Evolutionary conservation across 2,113 vertebrate genomes (phyloP).

Genomic region (Prolemur simus): DNA sequence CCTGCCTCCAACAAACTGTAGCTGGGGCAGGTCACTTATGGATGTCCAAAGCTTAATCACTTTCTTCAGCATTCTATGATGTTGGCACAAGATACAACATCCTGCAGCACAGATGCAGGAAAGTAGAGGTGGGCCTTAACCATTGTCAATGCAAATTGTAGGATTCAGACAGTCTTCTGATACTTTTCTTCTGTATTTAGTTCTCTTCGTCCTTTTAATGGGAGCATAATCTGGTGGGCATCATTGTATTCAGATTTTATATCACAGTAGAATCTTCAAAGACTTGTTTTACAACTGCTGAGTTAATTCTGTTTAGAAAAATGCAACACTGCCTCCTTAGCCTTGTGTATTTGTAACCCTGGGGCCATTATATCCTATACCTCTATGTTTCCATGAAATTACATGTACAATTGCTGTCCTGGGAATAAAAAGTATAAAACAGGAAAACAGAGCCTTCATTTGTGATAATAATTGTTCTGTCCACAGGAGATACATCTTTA

Average conservation of each 20-base stretch:
- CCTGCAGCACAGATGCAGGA: background rate
- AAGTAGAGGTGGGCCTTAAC: background rate
- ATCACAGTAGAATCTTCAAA: background rate
- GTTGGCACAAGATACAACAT: background rate
- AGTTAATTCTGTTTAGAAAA: constrained; percentile 9
- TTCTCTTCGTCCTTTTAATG: background rate
- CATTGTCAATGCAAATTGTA: background rate
- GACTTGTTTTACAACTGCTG: background rate
- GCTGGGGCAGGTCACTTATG: background rate
- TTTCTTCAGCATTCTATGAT: background rate
- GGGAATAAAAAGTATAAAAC: constrained; percentile 6
- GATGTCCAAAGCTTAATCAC: background rate
- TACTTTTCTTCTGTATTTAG: background rate
- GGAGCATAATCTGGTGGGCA: background rate
- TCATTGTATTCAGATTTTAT: background rate
- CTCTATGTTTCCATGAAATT: background rate
- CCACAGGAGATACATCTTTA: background rate
- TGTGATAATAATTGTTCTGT: background rate
- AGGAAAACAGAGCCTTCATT: background rate
- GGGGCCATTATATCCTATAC: background rate
- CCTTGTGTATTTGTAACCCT: background rate
- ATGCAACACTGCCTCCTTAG: background rate
- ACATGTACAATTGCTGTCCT: background rate
- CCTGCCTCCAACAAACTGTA: background rate
- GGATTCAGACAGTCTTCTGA: background rate